Conservation (phyloP, 2,113 vertebrate species). For the Prinia subflava region DNA sequence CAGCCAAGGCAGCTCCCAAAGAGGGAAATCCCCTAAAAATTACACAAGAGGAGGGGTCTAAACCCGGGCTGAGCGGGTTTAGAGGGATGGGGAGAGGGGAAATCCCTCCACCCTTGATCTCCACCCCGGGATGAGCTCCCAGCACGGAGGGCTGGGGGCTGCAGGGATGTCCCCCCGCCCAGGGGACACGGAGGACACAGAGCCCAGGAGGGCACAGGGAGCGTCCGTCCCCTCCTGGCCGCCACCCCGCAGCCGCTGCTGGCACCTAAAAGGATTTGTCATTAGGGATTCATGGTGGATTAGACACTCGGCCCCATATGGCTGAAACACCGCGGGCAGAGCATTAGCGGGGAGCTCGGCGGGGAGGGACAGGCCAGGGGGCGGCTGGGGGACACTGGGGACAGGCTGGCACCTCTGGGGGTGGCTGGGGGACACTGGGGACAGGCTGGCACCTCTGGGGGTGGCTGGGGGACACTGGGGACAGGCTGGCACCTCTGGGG, state of each 20-base stretch:
- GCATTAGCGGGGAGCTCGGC: rapidly evolving
- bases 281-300: background rate
- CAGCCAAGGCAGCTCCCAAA: background rate
- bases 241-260: background rate
- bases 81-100: background rate
- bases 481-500: background rate
- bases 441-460: too few relatives aligned
- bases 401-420: background rate
- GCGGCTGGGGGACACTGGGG: background rate
- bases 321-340: background rate
- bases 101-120: rapidly evolving
- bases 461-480: too few relatives aligned
- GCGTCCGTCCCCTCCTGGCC: background rate
- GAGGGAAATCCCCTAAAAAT: background rate
- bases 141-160: background rate
- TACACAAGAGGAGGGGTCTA: rapidly evolving
- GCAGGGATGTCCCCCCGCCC: background rate
- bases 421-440: too few relatives aligned
- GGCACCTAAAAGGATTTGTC: background rate
- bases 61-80: background rate
- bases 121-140: background rate
- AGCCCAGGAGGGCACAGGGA: rapidly evolving
- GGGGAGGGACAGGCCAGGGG: background rate
- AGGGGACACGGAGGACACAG: background rate
- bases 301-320: background rate